Percentiles rank a stretch among this genome's conserved stretches.
These are phyloP conservation scores for Oryzias javanicus DNA, from an alignment of 2,113 vertebrate genomes.

Conservation along the genomic window DNA sequence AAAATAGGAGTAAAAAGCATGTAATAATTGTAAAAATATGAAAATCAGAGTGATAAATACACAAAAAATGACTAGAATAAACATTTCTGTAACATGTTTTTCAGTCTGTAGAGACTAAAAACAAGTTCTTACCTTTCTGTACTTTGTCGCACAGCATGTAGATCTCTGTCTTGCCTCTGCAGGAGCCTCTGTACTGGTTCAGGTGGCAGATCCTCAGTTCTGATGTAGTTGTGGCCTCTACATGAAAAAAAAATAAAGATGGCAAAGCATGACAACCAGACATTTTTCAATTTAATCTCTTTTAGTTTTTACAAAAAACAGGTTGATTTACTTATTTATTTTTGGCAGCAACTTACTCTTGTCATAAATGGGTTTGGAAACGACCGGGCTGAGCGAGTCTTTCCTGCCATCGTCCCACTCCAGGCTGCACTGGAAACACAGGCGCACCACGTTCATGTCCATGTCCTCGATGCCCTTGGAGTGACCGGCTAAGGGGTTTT, in stretches of 20 bases:
- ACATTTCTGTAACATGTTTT: too few species aligned
- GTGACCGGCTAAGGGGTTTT: constrained; percentile 78
- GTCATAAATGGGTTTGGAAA: constrained; percentile 90
- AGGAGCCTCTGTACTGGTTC: constrained; percentile 83
- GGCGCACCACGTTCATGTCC: constrained; percentile 92
- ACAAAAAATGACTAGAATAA: too few species aligned
- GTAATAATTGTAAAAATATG: too few species aligned
- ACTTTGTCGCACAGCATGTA: constrained; percentile 96
- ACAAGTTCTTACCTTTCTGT: constrained; percentile 85
- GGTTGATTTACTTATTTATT: neutral
- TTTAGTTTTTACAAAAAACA: neutral
- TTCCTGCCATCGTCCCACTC: constrained; percentile 75
- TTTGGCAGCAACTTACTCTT: constrained; percentile 81
- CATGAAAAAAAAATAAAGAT: constrained; percentile 2
- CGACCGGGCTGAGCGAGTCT: constrained; percentile 78
- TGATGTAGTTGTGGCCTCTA: constrained; percentile 92
- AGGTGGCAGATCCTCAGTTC: constrained; percentile 89
- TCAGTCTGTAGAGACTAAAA: too few species aligned
- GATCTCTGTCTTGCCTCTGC: constrained; percentile 85
- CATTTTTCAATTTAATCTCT: neutral
- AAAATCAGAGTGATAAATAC: too few species aligned
- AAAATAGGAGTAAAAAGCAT: too few species aligned
- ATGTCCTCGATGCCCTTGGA: constrained; percentile 92
- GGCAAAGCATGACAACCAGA: constrained; percentile 12
- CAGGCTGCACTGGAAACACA: constrained; percentile 90